Evolutionary conservation across 1,140 invertebrate species (phyloP).

Genomic region (Trachymyrmex septentrionalis): DNA sequence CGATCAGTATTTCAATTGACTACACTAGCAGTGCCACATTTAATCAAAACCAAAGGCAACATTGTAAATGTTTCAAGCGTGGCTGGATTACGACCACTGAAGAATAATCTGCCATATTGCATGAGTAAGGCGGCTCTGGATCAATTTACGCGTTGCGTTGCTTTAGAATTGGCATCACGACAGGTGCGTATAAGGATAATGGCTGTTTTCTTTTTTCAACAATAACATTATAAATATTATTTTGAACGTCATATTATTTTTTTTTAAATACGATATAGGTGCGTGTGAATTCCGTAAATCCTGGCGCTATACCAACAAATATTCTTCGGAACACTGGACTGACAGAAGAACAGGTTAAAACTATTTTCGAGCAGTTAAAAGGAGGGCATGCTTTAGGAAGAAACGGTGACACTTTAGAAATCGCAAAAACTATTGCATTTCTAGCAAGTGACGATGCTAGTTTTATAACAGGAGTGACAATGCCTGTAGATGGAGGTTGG

Average conservation of each 20-base stretch:
- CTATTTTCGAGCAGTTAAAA: constrained; percentile 92
- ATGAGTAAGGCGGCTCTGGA: too few relatives aligned
- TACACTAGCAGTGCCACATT: constrained; percentile 93
- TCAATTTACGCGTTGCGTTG: too few relatives aligned
- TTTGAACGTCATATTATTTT: constrained; percentile 12
- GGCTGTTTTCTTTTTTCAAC: not conserved
- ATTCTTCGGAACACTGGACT: constrained; percentile 92
- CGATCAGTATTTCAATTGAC: constrained; percentile 94
- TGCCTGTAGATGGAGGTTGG: too few relatives aligned
- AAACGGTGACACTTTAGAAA: too few relatives aligned
- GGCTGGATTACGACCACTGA: constrained; percentile 90
- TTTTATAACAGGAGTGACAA: too few relatives aligned
- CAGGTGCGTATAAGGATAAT: too few relatives aligned
- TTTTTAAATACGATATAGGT: constrained; percentile 86
- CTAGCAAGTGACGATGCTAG: too few relatives aligned
- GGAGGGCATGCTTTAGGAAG: constrained; percentile 88
- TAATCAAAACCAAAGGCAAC: constrained; percentile 93
- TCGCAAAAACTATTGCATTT: too few relatives aligned
- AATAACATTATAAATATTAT: not conserved
- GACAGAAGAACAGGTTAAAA: constrained; percentile 89
- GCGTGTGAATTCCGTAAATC: constrained; percentile 95
- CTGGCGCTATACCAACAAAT: constrained; percentile 93
- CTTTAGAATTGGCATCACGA: too few relatives aligned
- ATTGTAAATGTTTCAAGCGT: constrained; percentile 97
- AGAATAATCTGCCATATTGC: too few relatives aligned